These are phyloP conservation scores for Archilochus colubris DNA, from an alignment of 2,113 vertebrate genomes.

Conservation along the genomic window DNA sequence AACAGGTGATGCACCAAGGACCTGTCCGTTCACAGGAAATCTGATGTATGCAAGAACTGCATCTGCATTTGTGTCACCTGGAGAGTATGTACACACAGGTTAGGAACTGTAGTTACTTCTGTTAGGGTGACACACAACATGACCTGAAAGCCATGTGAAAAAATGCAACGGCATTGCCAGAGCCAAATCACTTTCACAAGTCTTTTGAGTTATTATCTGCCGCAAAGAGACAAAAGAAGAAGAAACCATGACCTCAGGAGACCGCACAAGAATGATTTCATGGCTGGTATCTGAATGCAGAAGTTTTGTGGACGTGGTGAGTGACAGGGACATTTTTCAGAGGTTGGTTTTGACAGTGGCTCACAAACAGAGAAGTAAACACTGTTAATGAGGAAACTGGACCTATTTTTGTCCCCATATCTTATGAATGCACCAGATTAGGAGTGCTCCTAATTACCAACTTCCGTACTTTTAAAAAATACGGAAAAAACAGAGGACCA, in stretches of 20 bases:
- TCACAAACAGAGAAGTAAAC: neutral
- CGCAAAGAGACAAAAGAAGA: neutral
- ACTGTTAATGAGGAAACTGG: neutral
- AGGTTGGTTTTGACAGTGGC: neutral
- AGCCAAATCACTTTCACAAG: neutral
- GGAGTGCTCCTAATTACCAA: neutral
- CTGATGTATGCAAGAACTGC: neutral
- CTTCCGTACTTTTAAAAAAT: neutral
- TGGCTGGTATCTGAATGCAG: neutral
- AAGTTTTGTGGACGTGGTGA: neutral
- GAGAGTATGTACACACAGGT: neutral
- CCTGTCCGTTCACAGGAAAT: neutral
- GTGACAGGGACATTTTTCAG: neutral
- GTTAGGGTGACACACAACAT: neutral
- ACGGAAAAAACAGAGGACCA: neutral
- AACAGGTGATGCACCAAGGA: neutral
- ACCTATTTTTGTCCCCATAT: neutral
- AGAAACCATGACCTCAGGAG: neutral
- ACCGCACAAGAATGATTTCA: neutral
- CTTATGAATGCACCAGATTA: neutral
- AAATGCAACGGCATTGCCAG: neutral
- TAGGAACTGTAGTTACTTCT: neutral
- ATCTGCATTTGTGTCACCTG: neutral
- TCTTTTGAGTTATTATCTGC: neutral
- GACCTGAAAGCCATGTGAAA: neutral